Conservation (phyloP, 2,888 invertebrate species). For the Orchestes rusci region DNA sequence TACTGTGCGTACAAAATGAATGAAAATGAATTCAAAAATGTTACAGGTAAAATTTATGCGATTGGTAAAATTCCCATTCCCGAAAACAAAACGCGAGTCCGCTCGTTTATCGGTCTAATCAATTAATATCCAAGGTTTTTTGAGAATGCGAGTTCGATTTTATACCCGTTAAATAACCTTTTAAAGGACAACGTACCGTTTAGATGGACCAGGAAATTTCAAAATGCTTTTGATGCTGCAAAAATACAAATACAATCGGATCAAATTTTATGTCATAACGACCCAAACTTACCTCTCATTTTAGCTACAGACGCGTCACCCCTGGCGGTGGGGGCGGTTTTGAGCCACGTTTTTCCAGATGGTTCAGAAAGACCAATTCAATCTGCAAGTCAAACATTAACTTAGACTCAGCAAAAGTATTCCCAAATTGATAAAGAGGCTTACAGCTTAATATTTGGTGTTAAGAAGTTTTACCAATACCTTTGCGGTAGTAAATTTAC, state of each 20-base stretch:
- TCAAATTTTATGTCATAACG: not conserved
- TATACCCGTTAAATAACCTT: not conserved
- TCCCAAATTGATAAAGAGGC: constrained; percentile 23
- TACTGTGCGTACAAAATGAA: not conserved
- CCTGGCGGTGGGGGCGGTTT: constrained; percentile 9
- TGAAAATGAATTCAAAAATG: not conserved
- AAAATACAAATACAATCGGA: not conserved
- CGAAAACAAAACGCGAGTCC: no score
- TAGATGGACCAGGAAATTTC: not conserved
- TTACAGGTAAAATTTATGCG: constrained; percentile 9
- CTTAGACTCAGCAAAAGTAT: constrained; percentile 12
- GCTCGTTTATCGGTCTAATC: no score
- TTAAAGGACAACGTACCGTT: not conserved
- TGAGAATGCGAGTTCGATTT: no score
- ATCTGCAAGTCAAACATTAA: constrained; percentile 8
- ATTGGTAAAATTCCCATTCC: no score
- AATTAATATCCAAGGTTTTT: no score
- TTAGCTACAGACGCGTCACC: not conserved
- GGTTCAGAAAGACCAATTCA: constrained; percentile 17
- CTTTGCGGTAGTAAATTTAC: constrained; percentile 7
- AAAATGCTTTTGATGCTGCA: not conserved
- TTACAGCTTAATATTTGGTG: constrained; percentile 17
- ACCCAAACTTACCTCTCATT: not conserved
- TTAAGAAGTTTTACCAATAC: constrained; percentile 18
- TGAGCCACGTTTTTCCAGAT: constrained; percentile 19